phyloP scores from a whole-genome alignment of 2,888 invertebrate species.

The Agriopis aurantiaria region DNA sequence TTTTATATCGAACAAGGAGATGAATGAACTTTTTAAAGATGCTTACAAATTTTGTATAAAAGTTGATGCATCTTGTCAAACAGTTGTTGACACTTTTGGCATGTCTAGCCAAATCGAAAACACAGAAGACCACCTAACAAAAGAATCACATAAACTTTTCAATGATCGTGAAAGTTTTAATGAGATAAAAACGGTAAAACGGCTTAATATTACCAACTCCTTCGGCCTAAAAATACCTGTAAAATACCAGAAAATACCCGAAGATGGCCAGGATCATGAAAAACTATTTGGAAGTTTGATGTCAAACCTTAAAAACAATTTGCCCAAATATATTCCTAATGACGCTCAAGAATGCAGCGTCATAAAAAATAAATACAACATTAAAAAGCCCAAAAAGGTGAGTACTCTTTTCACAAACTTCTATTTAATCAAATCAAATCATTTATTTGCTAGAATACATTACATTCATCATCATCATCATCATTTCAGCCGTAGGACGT shows the following conservation, averaged over 20 bases:
- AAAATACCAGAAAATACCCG: background rate
- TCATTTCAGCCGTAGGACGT: too few relatives aligned
- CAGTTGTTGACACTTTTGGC: background rate
- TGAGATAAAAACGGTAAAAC: background rate
- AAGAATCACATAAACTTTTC: background rate
- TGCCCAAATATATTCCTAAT: background rate
- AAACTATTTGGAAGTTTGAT: background rate
- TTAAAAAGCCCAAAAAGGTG: background rate
- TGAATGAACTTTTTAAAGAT: conserved; percentile 3
- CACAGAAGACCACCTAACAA: background rate
- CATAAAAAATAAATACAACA: background rate
- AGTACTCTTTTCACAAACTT: too few relatives aligned
- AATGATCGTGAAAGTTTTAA: background rate
- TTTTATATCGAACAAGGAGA: background rate
- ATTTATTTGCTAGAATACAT: too few relatives aligned
- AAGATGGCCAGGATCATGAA: background rate
- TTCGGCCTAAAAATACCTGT: background rate
- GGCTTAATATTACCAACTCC: background rate
- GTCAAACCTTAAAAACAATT: background rate
- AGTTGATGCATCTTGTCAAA: background rate
- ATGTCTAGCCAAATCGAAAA: background rate
- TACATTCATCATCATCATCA: too few relatives aligned
- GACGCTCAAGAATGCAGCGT: background rate
- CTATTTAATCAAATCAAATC: too few relatives aligned
- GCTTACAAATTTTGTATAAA: background rate